phyloP scores from a whole-genome alignment of 1,140 invertebrate genomes.

The Aradophagus sp. region DNA sequence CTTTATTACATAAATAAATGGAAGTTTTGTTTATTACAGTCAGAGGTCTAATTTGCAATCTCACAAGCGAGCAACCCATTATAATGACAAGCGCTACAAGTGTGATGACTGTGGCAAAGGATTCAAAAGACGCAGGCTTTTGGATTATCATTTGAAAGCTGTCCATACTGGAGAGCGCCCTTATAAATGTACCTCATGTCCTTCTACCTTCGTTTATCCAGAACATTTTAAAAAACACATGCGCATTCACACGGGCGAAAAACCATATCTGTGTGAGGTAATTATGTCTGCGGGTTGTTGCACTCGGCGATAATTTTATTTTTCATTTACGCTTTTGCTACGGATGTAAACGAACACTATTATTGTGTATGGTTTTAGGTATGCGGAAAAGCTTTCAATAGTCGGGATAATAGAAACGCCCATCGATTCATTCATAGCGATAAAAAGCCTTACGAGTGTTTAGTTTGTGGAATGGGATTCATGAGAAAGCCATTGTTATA shows the following conservation, averaged over 20 bases:
- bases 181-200: slow-evolving; percentile 82
- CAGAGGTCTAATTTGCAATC: slow-evolving; percentile 86
- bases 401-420: slow-evolving; percentile 88
- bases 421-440: slow-evolving; percentile 89
- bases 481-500: slow-evolving; percentile 88
- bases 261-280: slow-evolving; percentile 86
- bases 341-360: slow-evolving; percentile 7
- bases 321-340: neutral
- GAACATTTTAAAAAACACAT: slow-evolving; percentile 90
- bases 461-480: slow-evolving; percentile 86
- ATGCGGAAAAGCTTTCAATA: slow-evolving; percentile 91
- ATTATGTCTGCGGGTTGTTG: slow-evolving; percentile 7
- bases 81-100: slow-evolving; percentile 83
- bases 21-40: slow-evolving; percentile 40
- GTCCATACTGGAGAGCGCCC: slow-evolving; percentile 87
- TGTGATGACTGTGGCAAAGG: slow-evolving; percentile 82
- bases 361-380: slow-evolving; percentile 73
- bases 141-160: slow-evolving; percentile 88
- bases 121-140: slow-evolving; percentile 83
- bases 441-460: slow-evolving; percentile 90
- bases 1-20: neutral
- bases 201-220: slow-evolving; percentile 87
- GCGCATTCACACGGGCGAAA: slow-evolving; percentile 85
- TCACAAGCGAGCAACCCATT: slow-evolving; percentile 86
- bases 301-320: neutral